These are phyloP conservation scores for Numida meleagris DNA, from an alignment of 2,113 vertebrate genomes.

Conservation along the genomic window DNA sequence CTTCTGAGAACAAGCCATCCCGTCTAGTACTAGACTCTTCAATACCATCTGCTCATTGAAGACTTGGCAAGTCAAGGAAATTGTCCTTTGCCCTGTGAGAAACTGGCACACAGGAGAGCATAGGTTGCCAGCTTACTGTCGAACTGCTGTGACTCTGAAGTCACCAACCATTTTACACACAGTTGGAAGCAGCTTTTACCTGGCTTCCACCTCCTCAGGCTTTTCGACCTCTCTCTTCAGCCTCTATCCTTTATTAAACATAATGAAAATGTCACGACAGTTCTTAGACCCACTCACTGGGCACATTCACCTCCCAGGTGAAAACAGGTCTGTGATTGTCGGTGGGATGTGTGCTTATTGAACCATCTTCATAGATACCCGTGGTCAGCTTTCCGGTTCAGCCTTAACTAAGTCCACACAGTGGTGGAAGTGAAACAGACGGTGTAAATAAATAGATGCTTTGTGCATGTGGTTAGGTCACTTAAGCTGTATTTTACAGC, in stretches of 20 bases:
- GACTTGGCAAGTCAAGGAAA: background rate
- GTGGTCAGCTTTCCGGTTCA: background rate
- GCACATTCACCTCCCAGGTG: background rate
- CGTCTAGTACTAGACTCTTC: background rate
- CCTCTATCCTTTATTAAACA: background rate
- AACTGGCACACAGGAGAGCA: background rate
- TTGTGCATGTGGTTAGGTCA: background rate
- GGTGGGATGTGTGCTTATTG: background rate
- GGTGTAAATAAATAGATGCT: conserved; percentile 24
- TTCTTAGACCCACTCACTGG: background rate
- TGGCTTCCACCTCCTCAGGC: conserved; percentile 7
- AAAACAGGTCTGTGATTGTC: background rate
- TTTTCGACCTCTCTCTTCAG: conserved; percentile 19
- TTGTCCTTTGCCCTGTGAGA: background rate
- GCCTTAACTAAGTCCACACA: background rate
- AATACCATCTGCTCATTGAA: background rate
- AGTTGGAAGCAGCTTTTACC: conserved; percentile 46
- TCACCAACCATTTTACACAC: background rate
- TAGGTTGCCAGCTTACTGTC: background rate
- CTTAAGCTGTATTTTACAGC: background rate
- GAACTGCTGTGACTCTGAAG: background rate
- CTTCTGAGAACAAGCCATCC: background rate
- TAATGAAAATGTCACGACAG: conserved; percentile 40
- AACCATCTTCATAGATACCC: background rate
- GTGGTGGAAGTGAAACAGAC: background rate